Evolutionary conservation across 1,140 invertebrate genomes (phyloP).

Genomic region (Sesamia nonagrioides): DNA sequence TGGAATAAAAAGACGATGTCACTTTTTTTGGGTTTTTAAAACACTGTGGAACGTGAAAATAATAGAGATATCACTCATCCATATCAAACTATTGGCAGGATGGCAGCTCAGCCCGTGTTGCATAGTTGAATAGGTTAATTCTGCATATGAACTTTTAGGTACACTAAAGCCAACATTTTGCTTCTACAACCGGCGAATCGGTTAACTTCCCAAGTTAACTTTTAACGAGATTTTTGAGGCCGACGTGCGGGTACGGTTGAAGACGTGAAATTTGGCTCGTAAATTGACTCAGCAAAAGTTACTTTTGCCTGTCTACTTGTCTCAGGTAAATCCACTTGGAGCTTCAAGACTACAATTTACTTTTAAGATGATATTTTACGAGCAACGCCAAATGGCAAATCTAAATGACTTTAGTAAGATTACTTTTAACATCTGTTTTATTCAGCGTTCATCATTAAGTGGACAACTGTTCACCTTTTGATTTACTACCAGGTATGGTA

Average conservation of each 20-base stretch:
- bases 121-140: constrained; percentile 13
- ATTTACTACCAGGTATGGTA: neutral
- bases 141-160: neutral
- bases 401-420: constrained; percentile 38
- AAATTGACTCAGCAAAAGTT: constrained; percentile 71
- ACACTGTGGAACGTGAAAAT: neutral
- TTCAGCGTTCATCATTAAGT: constrained; percentile 14
- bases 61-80: constrained; percentile 18
- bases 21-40: too few species aligned
- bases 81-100: constrained; percentile 6
- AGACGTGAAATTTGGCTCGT: constrained; percentile 62
- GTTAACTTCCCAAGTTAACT: constrained; percentile 61
- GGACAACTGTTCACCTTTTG: constrained; percentile 20
- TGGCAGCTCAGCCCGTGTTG: neutral
- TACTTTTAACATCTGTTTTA: constrained; percentile 49
- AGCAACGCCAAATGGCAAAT: constrained; percentile 34
- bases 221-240: constrained; percentile 70
- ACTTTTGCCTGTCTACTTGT: constrained; percentile 58
- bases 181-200: constrained; percentile 17
- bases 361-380: constrained; percentile 41
- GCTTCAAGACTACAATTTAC: constrained; percentile 58
- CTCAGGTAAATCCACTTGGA: constrained; percentile 59
- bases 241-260: constrained; percentile 43
- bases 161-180: constrained; percentile 4
- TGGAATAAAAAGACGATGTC: too few species aligned